Evolutionary conservation across 1,140 invertebrate species (phyloP), one percentile per base, ranked within the genome.

Genomic region (Cataglyphis hispanica): DNA sequence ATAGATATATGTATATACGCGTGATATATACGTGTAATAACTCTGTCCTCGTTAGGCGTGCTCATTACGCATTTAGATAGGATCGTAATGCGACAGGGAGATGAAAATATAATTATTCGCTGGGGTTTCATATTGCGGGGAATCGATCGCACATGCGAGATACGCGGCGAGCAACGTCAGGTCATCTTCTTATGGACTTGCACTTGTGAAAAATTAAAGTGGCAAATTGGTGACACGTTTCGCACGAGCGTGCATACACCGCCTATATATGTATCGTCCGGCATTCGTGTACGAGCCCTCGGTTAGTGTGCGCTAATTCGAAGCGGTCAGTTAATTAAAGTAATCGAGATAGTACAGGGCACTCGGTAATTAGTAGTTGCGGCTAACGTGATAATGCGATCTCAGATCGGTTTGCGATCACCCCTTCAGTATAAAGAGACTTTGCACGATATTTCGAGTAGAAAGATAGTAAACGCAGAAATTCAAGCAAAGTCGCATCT

Each of bases 101-200:
- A 74, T 83, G 78, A 83, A 83, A 83, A 83, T 83, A 83, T 83
- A 83, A 83, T 83, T 83, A 83, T 72, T 66, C 66, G 67, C 4
- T 27, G 37, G 25, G 25, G 67, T 40, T 83, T 83, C 72, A 72
- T 72, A 74, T 74, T 34, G 67, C 27, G 53, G 27, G 40, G 27
- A 34, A 58, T 5, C 46, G 19, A 37, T 74, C 56, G 31, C n/a
- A 34, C 37, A 16, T 31, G 53, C 67, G n/a, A 46, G 67, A 61
- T 83, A 83, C 16, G 66, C 40, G 40, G 40, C 50, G 11, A 53
- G 19, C 11, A 66, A 64, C 58, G 3, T n/a, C 13, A 72, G 53
- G 78, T 83, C 67, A 83, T 83, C 67, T 40, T 83, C 53, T 83
- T 69, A 58, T 80, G 64, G 77, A 56, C 64, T 83, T 37, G 27